Conservation (phyloP, 2,888 invertebrate species). For the Smittia aterrima region DNA sequence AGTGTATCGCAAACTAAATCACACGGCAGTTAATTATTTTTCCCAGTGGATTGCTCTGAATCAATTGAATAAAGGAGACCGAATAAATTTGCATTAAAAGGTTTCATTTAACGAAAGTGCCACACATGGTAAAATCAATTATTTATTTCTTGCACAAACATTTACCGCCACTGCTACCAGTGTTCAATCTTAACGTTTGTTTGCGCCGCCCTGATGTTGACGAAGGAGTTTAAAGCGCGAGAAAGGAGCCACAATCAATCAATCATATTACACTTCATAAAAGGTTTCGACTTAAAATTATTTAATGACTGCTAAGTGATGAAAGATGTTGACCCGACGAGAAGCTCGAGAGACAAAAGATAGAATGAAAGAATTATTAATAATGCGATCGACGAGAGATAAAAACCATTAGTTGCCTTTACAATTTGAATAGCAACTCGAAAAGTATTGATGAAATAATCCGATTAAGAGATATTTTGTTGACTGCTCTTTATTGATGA, state of each 20-base stretch:
- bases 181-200: background rate
- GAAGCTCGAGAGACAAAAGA: background rate
- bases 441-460: constrained; percentile 39
- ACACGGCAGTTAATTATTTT: background rate
- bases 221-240: background rate
- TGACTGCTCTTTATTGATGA: background rate
- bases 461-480: constrained; percentile 41
- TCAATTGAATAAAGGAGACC: background rate
- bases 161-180: constrained; percentile 15
- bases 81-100: constrained; percentile 27
- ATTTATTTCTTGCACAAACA: constrained; percentile 17
- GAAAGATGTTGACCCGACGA: background rate
- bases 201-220: background rate
- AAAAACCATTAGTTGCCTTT: constrained; percentile 39
- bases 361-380: constrained; percentile 33
- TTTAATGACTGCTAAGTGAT: constrained; percentile 30
- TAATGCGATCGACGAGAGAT: constrained; percentile 29
- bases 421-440: constrained; percentile 7
- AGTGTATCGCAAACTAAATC: constrained; percentile 7
- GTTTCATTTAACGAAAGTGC: constrained; percentile 5
- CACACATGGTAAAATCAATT: constrained; percentile 36
- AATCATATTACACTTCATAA: constrained; percentile 24
- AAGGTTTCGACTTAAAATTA: background rate
- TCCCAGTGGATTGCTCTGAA: background rate
- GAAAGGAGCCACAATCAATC: constrained; percentile 20